Evolutionary conservation across 2,113 vertebrate species (phyloP).

Genomic region (Typhlomys cinereus): DNA sequence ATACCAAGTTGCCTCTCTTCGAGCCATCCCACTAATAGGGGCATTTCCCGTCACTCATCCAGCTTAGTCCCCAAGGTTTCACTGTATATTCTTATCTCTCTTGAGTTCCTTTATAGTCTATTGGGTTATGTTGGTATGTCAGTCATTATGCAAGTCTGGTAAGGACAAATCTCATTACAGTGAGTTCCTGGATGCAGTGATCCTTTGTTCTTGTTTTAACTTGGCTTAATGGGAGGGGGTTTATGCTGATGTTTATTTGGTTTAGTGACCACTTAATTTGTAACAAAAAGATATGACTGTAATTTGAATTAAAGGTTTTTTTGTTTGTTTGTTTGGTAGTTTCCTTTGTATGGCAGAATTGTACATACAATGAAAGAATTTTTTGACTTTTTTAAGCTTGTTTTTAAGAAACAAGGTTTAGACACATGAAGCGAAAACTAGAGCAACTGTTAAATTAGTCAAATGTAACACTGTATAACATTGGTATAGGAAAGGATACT

Average conservation of each 20-base stretch:
- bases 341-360: background rate
- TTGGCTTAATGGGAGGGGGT: background rate
- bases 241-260: background rate
- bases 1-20: too few species aligned
- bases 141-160: too few species aligned
- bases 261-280: slow-evolving; percentile 21
- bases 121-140: too few species aligned
- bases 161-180: background rate
- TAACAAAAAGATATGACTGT: slow-evolving; percentile 11
- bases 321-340: background rate
- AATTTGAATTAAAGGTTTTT: background rate
- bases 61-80: too few species aligned
- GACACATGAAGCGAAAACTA: background rate
- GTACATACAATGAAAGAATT: background rate
- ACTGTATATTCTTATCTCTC: too few species aligned
- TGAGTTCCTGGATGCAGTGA: background rate
- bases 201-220: slow-evolving; percentile 38
- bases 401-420: slow-evolving; percentile 25
- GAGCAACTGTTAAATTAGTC: slow-evolving; percentile 37
- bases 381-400: slow-evolving; percentile 42
- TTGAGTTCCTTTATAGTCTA: too few species aligned
- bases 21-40: too few species aligned
- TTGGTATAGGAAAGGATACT: background rate
- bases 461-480: background rate
- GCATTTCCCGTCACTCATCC: too few species aligned